Evolutionary conservation across 2,888 invertebrate genomes (phyloP), one percentile per base, ranked within the genome.

Genomic region (Metacarcinus magister): DNA sequence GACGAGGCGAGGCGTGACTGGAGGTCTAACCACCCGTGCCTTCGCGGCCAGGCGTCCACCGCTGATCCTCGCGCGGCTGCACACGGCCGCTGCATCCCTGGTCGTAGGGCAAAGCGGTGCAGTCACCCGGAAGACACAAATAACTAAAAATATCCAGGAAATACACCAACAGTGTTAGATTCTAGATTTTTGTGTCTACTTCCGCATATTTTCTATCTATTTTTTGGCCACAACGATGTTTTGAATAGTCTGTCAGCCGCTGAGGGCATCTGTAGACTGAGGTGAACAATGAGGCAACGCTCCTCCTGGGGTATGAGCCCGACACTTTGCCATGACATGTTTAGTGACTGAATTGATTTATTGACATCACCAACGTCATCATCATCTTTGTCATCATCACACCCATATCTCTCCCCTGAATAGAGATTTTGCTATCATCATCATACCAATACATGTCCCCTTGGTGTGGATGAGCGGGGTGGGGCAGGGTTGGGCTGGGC

Each of bases 21-120:
- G 87, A 39, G 39, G 87, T 39, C 39, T 87, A 87, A 87, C 39
- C 87, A 87, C 39, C 39, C 87, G 87, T 87, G 87, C 39, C 28
- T 32, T 39, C 16, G 87, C 39, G 87, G 87, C 87, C 87, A 87
- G 87, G 87, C 87, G 87, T 87, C 87, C 87, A 75, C 87, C 87
- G n/a, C 39, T 32, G 39, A 39, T 10, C 39, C 87, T 39, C 75
- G 87, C 87, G 32, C 87, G 87, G 87, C 87, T 87, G 39, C 87
- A 87, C 87, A 39, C 87, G 39, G 87, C 87, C n/a, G 32, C 39
- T 87, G 87, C 75, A n/a, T 75, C 75, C 75, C 28, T 39, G 39
- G 87, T 39, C 32, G 39, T 39, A 19, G 87, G 87, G 87, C 28
- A 75, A 75, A 39, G 39, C 87, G 87, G 39, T 39, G 87, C 87